Percentiles rank a stretch among this genome's conserved stretches.
Conservation (phyloP, 53 echinoderm and acorn worm genomes). For the Paracentrotus lividus region DNA sequence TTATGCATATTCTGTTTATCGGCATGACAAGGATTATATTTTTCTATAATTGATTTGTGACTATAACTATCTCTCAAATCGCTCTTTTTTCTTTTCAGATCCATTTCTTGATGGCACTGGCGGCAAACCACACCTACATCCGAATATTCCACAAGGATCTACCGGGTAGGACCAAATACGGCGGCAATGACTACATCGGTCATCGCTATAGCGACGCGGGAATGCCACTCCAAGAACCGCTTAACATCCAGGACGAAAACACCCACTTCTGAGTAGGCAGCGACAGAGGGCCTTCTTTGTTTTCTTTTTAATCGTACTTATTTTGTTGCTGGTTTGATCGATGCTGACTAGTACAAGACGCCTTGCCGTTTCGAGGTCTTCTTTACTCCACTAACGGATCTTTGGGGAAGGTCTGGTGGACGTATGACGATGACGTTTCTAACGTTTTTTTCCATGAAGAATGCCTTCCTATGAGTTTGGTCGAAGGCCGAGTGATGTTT, state of each 20-base stretch:
- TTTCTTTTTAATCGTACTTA: constrained; percentile 38
- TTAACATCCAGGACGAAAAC: constrained; percentile 90
- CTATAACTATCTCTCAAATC: too few species aligned
- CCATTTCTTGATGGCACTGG: constrained; percentile 94
- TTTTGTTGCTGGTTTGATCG: constrained; percentile 48
- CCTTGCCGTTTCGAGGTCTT: constrained; percentile 54
- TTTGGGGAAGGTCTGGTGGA: not conserved
- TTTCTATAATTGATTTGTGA: too few species aligned
- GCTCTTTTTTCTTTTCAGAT: constrained; percentile 71
- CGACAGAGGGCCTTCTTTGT: constrained; percentile 21
- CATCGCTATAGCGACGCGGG: constrained; percentile 82
- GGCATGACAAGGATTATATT: too few species aligned
- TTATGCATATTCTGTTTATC: too few species aligned
- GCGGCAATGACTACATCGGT: constrained; percentile 82
- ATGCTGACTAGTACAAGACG: too few species aligned
- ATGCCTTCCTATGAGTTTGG: constrained; percentile 7
- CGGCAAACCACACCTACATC: constrained; percentile 97
- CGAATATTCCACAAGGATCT: constrained; percentile 82
- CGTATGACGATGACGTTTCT: not conserved
- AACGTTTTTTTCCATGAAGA: constrained; percentile 38
- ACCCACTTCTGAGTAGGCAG: constrained; percentile 82
- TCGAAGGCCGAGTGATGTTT: constrained; percentile 37
- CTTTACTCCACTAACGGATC: constrained; percentile 27
- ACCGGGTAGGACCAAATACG: constrained; percentile 81
- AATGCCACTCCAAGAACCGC: constrained; percentile 88